Evolutionary conservation across 2,888 invertebrate species (phyloP).

Genomic region (Archips crataeganus): DNA sequence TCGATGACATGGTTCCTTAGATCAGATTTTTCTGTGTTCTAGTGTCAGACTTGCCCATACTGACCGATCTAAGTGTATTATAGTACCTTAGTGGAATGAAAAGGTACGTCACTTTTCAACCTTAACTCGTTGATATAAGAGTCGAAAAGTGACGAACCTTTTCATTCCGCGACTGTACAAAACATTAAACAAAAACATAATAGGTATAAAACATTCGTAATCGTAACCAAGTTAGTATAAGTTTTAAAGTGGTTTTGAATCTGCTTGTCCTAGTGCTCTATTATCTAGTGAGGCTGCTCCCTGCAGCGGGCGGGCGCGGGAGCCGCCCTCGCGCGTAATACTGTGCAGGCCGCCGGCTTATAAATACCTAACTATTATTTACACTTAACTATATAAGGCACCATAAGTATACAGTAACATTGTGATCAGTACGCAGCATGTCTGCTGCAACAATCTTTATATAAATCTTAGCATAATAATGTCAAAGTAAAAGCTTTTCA

Average conservation of each 20-base stretch:
- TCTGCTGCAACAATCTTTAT: background rate
- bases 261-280: background rate
- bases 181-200: too few species aligned
- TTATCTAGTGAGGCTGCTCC: background rate
- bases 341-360: conserved; percentile 43
- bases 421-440: conserved; percentile 30
- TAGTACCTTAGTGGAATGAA: too few species aligned
- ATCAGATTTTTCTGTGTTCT: too few species aligned
- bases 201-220: too few species aligned
- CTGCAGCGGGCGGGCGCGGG: background rate
- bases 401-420: conserved; percentile 44
- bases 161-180: too few species aligned
- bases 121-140: too few species aligned
- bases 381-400: conserved; percentile 57
- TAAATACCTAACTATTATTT: conserved; percentile 69
- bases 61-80: too few species aligned
- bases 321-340: conserved; percentile 18
- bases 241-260: background rate
- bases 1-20: too few species aligned
- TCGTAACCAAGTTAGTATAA: too few species aligned
- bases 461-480: conserved; percentile 1
- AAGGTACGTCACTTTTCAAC: too few species aligned
- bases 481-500: background rate
- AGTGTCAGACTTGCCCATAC: too few species aligned
- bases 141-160: too few species aligned